These are phyloP conservation scores for Quadriops clusia DNA, from an alignment of 2,888 invertebrate species.

Conservation along the genomic window DNA sequence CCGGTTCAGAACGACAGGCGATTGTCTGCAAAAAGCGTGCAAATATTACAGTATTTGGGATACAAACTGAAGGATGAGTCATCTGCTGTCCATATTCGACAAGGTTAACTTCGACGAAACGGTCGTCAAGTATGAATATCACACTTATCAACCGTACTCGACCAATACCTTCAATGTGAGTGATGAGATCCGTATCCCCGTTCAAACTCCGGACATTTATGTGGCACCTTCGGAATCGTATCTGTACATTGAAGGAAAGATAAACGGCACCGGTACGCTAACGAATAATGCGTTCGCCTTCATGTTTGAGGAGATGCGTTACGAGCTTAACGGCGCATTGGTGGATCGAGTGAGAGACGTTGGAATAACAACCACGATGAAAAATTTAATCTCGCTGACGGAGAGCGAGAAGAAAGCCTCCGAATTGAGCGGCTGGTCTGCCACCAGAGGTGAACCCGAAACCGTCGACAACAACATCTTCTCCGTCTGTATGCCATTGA, in stretches of 20 bases:
- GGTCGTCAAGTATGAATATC: constrained; percentile 18
- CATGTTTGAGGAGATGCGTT: constrained; percentile 27
- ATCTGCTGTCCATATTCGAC: constrained; percentile 14
- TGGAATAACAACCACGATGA: constrained; percentile 25
- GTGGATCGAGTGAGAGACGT: constrained; percentile 25
- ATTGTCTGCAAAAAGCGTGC: constrained; percentile 4
- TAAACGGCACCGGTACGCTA: constrained; percentile 4
- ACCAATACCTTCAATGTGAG: too few relatives aligned
- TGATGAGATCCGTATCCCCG: constrained; percentile 23
- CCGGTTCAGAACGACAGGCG: neutral
- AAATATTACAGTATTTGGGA: constrained; percentile 4
- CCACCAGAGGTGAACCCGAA: constrained; percentile 7
- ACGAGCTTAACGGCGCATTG: constrained; percentile 27
- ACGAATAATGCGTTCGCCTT: constrained; percentile 23
- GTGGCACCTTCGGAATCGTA: too few relatives aligned
- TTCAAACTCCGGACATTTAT: constrained; percentile 19
- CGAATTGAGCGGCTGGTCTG: constrained; percentile 19
- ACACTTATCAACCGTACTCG: constrained; percentile 21
- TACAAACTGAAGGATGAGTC: constrained; percentile 3
- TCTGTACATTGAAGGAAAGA: neutral
- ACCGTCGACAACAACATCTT: constrained; percentile 18
- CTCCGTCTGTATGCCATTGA: constrained; percentile 25
- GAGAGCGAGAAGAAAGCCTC: constrained; percentile 18
- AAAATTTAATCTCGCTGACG: constrained; percentile 25
- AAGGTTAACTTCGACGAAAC: constrained; percentile 16